Evolutionary conservation across 2,888 invertebrate genomes (phyloP).

Genomic region (Drosophila infuscata): DNA sequence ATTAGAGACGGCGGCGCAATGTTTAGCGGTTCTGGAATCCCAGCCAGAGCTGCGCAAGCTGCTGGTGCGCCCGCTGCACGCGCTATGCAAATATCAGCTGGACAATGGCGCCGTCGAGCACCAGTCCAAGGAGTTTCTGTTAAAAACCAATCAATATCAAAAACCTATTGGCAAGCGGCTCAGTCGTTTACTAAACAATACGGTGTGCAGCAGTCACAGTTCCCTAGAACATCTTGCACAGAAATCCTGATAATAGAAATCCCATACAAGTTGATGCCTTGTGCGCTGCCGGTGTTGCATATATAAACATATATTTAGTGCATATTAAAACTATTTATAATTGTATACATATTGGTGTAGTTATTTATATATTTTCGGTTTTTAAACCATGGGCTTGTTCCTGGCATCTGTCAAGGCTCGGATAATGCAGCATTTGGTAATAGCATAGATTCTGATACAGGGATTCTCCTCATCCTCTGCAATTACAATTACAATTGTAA

Average conservation of each 20-base stretch:
- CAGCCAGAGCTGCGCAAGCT: constrained; percentile 87
- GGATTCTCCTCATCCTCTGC: constrained; percentile 84
- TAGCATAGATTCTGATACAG: constrained; percentile 86
- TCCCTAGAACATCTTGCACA: constrained; percentile 28
- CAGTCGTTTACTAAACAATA: constrained; percentile 86
- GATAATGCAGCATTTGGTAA: constrained; percentile 86
- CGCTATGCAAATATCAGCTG: constrained; percentile 94
- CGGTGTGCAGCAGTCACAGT: constrained; percentile 58
- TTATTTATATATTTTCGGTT: neutral
- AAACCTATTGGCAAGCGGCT: constrained; percentile 92
- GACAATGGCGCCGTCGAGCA: constrained; percentile 96
- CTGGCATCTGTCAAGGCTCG: constrained; percentile 81
- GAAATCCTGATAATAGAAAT: constrained; percentile 42
- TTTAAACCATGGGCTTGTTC: constrained; percentile 70
- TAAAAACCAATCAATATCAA: constrained; percentile 92
- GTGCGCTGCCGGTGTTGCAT: constrained; percentile 25
- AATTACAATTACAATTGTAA: constrained; percentile 1
- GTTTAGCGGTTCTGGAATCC: constrained; percentile 90
- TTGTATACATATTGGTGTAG: constrained; percentile 35
- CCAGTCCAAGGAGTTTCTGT: constrained; percentile 95
- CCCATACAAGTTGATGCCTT: constrained; percentile 12
- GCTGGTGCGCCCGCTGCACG: constrained; percentile 91
- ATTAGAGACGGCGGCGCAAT: constrained; percentile 85
- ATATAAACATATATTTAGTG: constrained; percentile 50
- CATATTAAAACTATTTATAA: constrained; percentile 39